Base-by-base conservation (phyloP, 35 echinoderm and acorn worm genomes). In the Holothuria glaberrima region DNA sequence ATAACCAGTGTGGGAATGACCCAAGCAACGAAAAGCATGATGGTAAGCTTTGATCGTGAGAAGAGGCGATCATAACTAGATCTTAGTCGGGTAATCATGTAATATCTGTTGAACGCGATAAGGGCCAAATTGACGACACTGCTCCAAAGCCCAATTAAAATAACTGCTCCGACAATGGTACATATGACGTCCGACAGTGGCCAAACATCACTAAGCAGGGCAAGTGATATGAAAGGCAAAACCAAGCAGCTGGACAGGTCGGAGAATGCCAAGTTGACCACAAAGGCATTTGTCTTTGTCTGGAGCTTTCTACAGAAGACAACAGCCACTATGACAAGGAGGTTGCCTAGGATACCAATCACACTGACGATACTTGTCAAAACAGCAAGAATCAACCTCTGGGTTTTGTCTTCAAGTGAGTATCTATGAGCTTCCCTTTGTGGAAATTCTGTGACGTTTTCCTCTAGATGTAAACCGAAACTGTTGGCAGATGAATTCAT, bases 111-210 rank as follows among this genome's bases (percentile, higher is more conserved):
- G n/a, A n/a, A n/a, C n/a, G n/a, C n/a, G n/a, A n/a, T n/a, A n/a
- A n/a, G n/a, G n/a, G 94, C 86, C 59, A 95, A 87, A 69, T 92
- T 95, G 52, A 86, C 58, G 25, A 92, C 67, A 29, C 91, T 95
- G 44, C 61, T 63, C 21, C 90, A 91, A 18, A 95, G 77, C 34
- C 90, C 86, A 81, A 46, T n/a, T n/a, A n/a, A n/a, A n/a, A n/a
- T n/a, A n/a, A n/a, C n/a, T n/a, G n/a, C n/a, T n/a, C n/a, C n/a
- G n/a, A n/a, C n/a, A n/a, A n/a, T n/a, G n/a, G n/a, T n/a, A n/a
- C n/a, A n/a, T n/a, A n/a, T n/a, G n/a, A n/a, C n/a, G n/a, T n/a
- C n/a, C n/a, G n/a, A n/a, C n/a, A n/a, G n/a, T n/a, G n/a, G n/a
- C n/a, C n/a, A n/a, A n/a, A n/a, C n/a, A n/a, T n/a, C n/a, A n/a